Percentiles rank a stretch among this genome's conserved stretches.
phyloP scores from a whole-genome alignment of 2,888 invertebrate species.

The Adela reaumurella region DNA sequence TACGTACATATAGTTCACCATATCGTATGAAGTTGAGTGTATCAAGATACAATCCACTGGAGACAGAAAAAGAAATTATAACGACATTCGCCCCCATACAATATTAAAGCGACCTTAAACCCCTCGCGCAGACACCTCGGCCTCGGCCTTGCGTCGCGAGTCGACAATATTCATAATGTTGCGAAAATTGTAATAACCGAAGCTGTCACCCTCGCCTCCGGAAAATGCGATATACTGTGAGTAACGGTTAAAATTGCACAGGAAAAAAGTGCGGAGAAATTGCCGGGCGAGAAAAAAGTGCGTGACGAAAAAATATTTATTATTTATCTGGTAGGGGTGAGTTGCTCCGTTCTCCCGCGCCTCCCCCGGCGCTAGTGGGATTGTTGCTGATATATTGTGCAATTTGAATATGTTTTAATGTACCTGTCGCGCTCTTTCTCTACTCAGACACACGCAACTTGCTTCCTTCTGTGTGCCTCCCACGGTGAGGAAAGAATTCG shows the following conservation, averaged over 20 bases:
- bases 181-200: conserved; percentile 53
- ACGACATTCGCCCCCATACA: background rate
- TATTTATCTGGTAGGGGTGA: background rate
- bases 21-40: too few species aligned
- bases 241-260: background rate
- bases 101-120: background rate
- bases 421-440: too few species aligned
- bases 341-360: background rate
- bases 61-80: background rate
- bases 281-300: background rate
- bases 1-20: too few species aligned
- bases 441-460: too few species aligned
- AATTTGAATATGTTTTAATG: background rate
- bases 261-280: background rate
- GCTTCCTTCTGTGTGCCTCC: too few species aligned
- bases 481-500: too few species aligned
- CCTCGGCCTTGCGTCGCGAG: conserved; percentile 21
- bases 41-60: background rate
- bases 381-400: background rate
- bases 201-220: conserved; percentile 6
- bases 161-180: conserved; percentile 53
- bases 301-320: background rate
- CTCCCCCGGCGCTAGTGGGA: background rate
- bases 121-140: background rate
- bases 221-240: conserved; percentile 9